These are phyloP conservation scores for Dendrophyllia cribrosa DNA, from an alignment of 64 coral and sea anemone species.

Conservation along the genomic window DNA sequence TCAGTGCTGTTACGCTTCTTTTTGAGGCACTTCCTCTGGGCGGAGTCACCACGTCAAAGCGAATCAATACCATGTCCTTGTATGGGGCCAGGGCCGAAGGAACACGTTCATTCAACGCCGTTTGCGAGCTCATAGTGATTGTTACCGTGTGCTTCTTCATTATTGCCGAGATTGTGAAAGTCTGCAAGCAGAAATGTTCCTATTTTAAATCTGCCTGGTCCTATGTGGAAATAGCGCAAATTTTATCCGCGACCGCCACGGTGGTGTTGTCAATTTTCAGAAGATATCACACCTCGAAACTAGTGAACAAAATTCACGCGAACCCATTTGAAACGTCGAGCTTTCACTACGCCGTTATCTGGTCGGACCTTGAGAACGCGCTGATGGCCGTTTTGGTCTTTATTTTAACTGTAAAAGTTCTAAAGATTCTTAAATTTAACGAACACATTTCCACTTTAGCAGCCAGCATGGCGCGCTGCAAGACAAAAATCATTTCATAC, in stretches of 20 bases:
- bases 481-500: constrained; percentile 74
- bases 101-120: constrained; percentile 67
- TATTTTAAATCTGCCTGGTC: constrained; percentile 87
- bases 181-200: constrained; percentile 63
- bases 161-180: constrained; percentile 67
- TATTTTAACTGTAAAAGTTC: constrained; percentile 84
- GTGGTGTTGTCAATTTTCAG: constrained; percentile 83
- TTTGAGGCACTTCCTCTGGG: constrained; percentile 72
- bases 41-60: constrained; percentile 64
- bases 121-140: constrained; percentile 85
- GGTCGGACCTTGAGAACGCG: constrained; percentile 84
- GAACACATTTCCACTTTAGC: constrained; percentile 82
- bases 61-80: constrained; percentile 79
- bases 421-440: constrained; percentile 91
- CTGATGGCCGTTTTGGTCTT: constrained; percentile 87
- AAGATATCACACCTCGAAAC: constrained; percentile 72
- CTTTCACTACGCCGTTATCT: constrained; percentile 90
- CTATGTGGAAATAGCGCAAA: constrained; percentile 80
- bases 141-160: constrained; percentile 76
- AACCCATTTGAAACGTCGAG: constrained; percentile 93
- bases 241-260: constrained; percentile 63
- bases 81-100: constrained; percentile 77
- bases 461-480: constrained; percentile 77
- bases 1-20: constrained; percentile 85
- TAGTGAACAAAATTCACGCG: constrained; percentile 76